Evolutionary conservation across 1,140 invertebrate species (phyloP), one percentile per base, ranked within the genome.

Genomic region (Hylaeus volcanicus): DNA sequence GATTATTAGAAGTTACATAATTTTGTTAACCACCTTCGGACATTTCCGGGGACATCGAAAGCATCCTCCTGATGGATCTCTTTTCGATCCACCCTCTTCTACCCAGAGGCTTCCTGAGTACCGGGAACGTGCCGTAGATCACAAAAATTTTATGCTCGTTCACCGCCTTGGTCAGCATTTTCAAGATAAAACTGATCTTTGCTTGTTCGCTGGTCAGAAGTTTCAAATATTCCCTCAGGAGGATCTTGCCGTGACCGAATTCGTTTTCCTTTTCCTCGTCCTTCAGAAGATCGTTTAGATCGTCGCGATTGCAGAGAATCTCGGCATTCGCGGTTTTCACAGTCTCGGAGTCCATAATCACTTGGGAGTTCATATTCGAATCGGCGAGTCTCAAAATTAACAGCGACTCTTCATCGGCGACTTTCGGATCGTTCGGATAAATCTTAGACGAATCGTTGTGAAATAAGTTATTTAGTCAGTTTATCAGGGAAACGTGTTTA

Each of bases 21-120:
- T 45, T 3, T 3, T 45, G 14, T 15, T 4, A 61, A 5, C 9
- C 15, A 87, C 86, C 85, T 81, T 76, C 79, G 26, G 66, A 79
- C 12, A 58, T 64, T 11, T 87, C 64, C 26, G 79, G 39, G 5
- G 37, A 60, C 55, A 73, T 74, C 3, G 82, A 69, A 5, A 87
- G 66, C 73, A 87, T 85, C 55, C 63, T 87, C 43, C 68, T 84
- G 55, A 87, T 79, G 9, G 83, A 61, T 74, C 55, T 76, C 65
- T 87, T 87, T 15, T 87, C 86, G 26, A 87, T 61, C 86, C 86
- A 87, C 1, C 86, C 82, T 51, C 86, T 78, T 39, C 55, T 58
- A 2, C n/a, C 51, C 43, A 87, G 43, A 2, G 86, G 82, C 41
- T 70, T 85, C 14, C 43, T 84, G 14, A 87, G 15, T 8, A 39